Conservation (phyloP, 2,797 vertebrate species). For the Pseudopleuronectes americanus region DNA sequence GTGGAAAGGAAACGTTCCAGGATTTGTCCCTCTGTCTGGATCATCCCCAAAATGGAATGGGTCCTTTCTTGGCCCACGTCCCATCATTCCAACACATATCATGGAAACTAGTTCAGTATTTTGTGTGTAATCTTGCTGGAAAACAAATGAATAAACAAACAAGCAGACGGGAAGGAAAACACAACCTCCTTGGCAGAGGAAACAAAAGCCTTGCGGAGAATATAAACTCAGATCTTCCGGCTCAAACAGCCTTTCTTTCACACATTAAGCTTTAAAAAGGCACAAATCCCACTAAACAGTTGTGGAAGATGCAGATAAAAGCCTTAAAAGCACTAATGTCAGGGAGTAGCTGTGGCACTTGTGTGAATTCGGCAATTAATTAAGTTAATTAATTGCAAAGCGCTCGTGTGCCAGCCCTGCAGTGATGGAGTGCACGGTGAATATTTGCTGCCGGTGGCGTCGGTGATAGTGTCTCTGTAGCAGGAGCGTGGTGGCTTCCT, state of each 20-base stretch:
- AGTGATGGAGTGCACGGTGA: conserved; percentile 43
- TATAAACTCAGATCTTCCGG: not conserved
- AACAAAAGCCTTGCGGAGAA: not conserved
- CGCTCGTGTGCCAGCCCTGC: conserved; percentile 48
- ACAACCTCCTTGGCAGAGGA: conserved; percentile 1
- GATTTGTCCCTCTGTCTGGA: too few species aligned
- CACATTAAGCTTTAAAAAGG: conserved; percentile 17
- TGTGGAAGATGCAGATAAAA: conserved; percentile 36
- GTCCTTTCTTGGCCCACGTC: too few species aligned
- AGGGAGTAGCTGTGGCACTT: conserved; percentile 33
- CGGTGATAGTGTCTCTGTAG: conserved; percentile 23
- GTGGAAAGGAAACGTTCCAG: too few species aligned
- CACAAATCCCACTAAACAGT: conserved; percentile 24
- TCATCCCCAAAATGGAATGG: too few species aligned
- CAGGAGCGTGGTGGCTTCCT: not conserved
- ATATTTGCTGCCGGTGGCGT: conserved; percentile 40
- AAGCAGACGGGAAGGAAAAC: too few species aligned
- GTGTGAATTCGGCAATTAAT: conserved; percentile 60
- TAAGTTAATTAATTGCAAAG: conserved; percentile 65
- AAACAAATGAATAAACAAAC: too few species aligned
- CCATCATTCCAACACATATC: too few species aligned
- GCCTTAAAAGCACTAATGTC: conserved; percentile 35
- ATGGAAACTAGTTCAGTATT: too few species aligned
- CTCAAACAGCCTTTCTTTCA: not conserved
- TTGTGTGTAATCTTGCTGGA: too few species aligned